A percentile compares a stretch with the other conserved stretches of the same genome.
Evolutionary conservation across 2,888 invertebrate genomes (phyloP).

Genomic region (Rotaria sp.): DNA sequence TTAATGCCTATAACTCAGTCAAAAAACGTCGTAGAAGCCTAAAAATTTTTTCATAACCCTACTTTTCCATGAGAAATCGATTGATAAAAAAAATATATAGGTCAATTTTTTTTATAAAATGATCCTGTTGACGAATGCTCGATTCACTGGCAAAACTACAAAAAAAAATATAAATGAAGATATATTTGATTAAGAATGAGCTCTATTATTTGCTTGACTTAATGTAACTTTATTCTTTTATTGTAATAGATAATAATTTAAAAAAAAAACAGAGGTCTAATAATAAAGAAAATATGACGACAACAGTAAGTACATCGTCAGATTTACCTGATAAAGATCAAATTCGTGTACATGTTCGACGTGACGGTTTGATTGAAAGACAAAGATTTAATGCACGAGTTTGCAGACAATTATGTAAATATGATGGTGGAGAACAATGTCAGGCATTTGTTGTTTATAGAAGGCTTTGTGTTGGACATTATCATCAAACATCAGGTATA

Average conservation of each 20-base stretch:
- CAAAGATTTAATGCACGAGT: background rate
- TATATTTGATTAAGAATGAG: background rate
- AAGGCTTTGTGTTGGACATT: background rate
- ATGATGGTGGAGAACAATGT: conserved; percentile 9
- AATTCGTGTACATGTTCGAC: conserved; percentile 3
- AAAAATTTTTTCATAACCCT: no score
- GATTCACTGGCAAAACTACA: no score
- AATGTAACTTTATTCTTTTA: background rate
- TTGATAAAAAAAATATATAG: no score
- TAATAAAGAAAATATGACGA: background rate
- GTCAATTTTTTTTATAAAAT: no score
- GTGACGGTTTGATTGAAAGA: background rate
- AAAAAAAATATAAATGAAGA: background rate
- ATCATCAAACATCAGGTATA: conserved; percentile 19
- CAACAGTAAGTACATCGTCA: background rate
- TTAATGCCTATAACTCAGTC: no score
- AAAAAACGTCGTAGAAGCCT: no score
- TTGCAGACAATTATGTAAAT: conserved; percentile 5
- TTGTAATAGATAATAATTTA: background rate
- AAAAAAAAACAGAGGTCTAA: background rate
- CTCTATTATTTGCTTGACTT: background rate
- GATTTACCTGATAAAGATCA: background rate
- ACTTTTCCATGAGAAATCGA: no score
- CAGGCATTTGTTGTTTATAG: conserved; percentile 2
- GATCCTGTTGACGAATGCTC: no score